Percentiles rank a stretch among this genome's conserved stretches.
These are phyloP conservation scores for Corella eumyota DNA, from an alignment of 23 tunicate species.

Conservation along the genomic window DNA sequence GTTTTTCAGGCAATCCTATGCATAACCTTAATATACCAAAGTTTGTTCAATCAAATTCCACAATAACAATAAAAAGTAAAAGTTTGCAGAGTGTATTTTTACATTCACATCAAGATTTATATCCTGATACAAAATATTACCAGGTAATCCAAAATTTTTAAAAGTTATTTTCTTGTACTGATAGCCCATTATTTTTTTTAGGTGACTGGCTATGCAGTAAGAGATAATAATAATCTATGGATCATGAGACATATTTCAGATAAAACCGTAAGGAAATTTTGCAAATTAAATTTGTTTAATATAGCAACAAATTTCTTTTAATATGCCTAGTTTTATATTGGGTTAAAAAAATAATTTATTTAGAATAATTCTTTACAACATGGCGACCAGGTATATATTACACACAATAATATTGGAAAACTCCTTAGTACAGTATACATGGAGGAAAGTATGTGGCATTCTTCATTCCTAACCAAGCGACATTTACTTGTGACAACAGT, in stretches of 20 bases:
- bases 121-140: constrained; percentile 13
- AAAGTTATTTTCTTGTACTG: neutral
- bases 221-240: constrained; percentile 45
- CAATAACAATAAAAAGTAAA: constrained; percentile 7
- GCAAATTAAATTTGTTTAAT: too few species aligned
- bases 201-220: constrained; percentile 26
- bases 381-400: constrained; percentile 10
- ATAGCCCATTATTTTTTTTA: neutral
- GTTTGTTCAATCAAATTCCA: constrained; percentile 9
- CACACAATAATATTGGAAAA: neutral
- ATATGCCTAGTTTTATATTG: too few species aligned
- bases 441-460: neutral
- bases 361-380: too few species aligned
- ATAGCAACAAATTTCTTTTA: too few species aligned
- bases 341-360: too few species aligned
- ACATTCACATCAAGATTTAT: constrained; percentile 29
- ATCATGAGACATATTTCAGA: neutral
- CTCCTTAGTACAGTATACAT: neutral
- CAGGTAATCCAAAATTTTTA: constrained; percentile 36
- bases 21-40: constrained; percentile 29
- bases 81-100: constrained; percentile 8
- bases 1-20: constrained; percentile 23
- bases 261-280: neutral
- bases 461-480: neutral
- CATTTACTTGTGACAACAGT: constrained; percentile 10